Percentiles rank a stretch among this genome's conserved stretches.
phyloP scores from a whole-genome alignment of 2,113 vertebrate genomes.

The Myiagra hebetior region DNA sequence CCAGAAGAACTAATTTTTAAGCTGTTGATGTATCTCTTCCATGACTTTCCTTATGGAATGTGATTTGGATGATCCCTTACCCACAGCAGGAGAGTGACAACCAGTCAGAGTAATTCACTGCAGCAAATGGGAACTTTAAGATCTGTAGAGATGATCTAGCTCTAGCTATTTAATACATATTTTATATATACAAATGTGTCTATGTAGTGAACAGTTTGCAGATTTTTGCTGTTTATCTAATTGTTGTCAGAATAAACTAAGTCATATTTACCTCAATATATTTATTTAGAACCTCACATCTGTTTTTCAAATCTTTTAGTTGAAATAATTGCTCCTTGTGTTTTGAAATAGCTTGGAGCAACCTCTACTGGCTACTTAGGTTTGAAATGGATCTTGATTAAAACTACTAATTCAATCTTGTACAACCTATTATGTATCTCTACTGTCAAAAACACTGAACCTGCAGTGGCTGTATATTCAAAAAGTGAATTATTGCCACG shows the following conservation, averaged over 20 bases:
- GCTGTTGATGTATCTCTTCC: not conserved
- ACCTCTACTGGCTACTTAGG: not conserved
- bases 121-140: not conserved
- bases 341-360: conserved; percentile 13
- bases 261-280: not conserved
- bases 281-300: not conserved
- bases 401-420: not conserved
- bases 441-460: not conserved
- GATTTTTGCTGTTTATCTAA: not conserved
- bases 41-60: conserved; percentile 9
- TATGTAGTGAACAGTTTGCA: not conserved
- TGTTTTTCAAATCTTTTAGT: not conserved
- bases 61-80: not conserved
- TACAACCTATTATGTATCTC: not conserved
- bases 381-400: not conserved
- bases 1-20: conserved; percentile 30
- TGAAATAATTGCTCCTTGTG: not conserved
- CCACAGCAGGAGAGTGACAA: not conserved
- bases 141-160: not conserved
- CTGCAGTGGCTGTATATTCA: not conserved
- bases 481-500: not conserved
- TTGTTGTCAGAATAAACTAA: not conserved
- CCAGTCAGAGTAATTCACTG: not conserved
- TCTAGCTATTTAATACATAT: too few relatives aligned
- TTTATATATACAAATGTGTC: not conserved